Conservation (phyloP, 2,797 vertebrate genomes). For the Florisuga fusca region DNA sequence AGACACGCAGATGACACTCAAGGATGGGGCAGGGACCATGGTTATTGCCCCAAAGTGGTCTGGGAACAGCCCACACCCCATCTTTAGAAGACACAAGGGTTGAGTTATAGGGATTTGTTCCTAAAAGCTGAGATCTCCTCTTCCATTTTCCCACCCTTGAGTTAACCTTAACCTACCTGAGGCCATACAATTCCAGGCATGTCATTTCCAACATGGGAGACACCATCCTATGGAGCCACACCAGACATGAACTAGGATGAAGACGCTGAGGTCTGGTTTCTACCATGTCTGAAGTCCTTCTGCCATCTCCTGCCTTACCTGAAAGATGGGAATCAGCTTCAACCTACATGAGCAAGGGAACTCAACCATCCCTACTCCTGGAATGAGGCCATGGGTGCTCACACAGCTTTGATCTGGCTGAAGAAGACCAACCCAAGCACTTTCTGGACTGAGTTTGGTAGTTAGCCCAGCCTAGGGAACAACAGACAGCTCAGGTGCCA, state of each 20-base stretch:
- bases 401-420: not conserved
- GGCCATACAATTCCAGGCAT: not conserved
- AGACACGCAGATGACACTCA: not conserved
- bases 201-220: not conserved
- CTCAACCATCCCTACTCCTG: not conserved
- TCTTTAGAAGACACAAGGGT: not conserved
- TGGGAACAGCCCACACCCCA: not conserved
- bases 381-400: not conserved
- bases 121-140: not conserved
- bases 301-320: not conserved
- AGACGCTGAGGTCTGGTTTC: not conserved
- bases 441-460: not conserved
- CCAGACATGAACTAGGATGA: not conserved
- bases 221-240: not conserved
- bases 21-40: not conserved
- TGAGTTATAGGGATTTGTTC: not conserved
- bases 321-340: not conserved
- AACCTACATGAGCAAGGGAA: not conserved
- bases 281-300: not conserved
- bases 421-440: not conserved
- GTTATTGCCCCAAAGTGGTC: not conserved
- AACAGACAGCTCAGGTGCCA: not conserved
- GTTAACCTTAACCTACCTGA: not conserved
- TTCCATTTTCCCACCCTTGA: not conserved
- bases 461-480: not conserved